These are phyloP conservation scores for Drosophila birchii DNA, from an alignment of 2,888 invertebrate species.

Conservation along the genomic window DNA sequence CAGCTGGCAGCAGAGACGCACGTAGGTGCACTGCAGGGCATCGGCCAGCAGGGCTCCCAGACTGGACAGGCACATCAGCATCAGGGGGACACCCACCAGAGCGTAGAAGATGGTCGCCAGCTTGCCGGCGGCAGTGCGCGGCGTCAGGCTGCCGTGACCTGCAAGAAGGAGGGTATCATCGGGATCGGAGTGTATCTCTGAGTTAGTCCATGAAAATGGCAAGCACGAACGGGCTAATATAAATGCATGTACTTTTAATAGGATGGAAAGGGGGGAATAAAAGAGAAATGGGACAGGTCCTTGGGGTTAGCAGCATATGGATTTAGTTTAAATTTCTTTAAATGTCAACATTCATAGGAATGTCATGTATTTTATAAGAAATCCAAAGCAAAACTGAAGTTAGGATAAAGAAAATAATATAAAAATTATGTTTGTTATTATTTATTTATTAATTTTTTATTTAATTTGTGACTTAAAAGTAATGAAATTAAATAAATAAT, in stretches of 20 bases:
- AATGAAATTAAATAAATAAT: too few species aligned
- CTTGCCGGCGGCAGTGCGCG: conserved; percentile 92
- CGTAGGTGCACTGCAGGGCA: conserved; percentile 88
- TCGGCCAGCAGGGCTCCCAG: conserved; percentile 92
- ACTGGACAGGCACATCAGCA: conserved; percentile 93
- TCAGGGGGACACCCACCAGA: conserved; percentile 93
- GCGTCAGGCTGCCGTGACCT: conserved; percentile 95
- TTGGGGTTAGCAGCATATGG: background rate
- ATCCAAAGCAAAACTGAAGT: background rate
- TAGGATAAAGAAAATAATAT: background rate
- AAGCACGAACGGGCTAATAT: conserved; percentile 29
- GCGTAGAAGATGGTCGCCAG: conserved; percentile 94
- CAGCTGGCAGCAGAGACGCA: conserved; percentile 81
- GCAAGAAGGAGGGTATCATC: conserved; percentile 54
- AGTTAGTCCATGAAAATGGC: conserved; percentile 8
- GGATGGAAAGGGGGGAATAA: background rate
- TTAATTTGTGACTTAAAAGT: too few species aligned
- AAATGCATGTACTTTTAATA: conserved; percentile 36
- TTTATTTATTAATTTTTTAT: too few species aligned
- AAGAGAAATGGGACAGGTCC: conserved; percentile 1
- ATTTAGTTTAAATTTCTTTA: background rate
- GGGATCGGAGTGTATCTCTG: conserved; percentile 19
- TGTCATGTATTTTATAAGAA: background rate
- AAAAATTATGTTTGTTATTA: too few species aligned
- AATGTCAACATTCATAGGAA: background rate